Conservation (phyloP, 2,113 vertebrate species). For the Dipodomys merriami region DNA sequence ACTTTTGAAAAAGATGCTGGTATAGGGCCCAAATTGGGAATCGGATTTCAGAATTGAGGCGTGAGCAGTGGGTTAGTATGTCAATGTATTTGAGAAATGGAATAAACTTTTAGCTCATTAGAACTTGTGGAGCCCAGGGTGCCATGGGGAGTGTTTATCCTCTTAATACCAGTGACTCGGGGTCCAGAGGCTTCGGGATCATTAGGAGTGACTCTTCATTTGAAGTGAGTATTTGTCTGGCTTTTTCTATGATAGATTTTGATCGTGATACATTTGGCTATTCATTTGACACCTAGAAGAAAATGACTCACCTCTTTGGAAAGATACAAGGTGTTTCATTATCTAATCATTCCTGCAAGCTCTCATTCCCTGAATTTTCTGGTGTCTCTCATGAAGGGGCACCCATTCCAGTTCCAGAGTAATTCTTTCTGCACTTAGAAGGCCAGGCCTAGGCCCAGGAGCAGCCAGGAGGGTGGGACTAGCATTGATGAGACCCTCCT, state of each 20-base stretch:
- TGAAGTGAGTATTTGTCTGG: conserved; percentile 40
- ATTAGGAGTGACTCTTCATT: conserved; percentile 19
- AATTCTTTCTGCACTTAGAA: neutral
- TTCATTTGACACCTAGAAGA: conserved; percentile 76
- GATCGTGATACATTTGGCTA: conserved; percentile 66
- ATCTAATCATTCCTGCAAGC: conserved; percentile 52
- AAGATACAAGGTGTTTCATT: conserved; percentile 74
- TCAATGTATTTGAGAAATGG: conserved; percentile 40
- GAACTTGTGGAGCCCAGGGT: neutral
- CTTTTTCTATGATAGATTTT: conserved; percentile 62
- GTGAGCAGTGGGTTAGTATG: conserved; percentile 9
- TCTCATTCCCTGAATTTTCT: neutral
- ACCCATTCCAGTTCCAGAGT: neutral
- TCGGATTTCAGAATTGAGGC: conserved; percentile 54
- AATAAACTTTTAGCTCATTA: conserved; percentile 39
- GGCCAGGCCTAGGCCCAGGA: neutral
- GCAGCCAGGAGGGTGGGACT: neutral
- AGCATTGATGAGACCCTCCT: neutral
- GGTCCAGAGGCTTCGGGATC: neutral
- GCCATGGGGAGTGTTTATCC: neutral
- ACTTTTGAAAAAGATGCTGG: conserved; percentile 45
- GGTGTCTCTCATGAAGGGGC: neutral
- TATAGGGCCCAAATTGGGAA: conserved; percentile 34
- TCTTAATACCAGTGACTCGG: neutral
- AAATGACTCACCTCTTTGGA: conserved; percentile 72